phyloP scores from a whole-genome alignment of 1,140 invertebrate species.

The Diploscapter pachys region DNA sequence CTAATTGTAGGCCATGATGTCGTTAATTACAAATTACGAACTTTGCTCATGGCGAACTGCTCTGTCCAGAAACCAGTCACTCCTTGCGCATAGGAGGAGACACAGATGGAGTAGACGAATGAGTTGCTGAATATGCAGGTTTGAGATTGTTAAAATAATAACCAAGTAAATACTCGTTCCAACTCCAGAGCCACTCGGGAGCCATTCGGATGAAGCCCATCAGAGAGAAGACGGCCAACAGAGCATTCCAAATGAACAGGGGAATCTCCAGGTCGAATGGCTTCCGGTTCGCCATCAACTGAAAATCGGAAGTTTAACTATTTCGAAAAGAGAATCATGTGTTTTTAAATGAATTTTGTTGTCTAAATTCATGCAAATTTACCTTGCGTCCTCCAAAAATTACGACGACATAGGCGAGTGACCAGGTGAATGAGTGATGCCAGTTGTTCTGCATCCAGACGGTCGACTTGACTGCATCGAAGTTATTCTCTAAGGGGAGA shows the following conservation, averaged over 20 bases:
- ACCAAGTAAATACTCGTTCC: conserved; percentile 61
- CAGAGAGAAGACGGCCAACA: conserved; percentile 80
- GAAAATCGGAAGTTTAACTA: conserved; percentile 64
- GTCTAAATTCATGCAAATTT: not conserved
- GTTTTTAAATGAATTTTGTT: conserved; percentile 74
- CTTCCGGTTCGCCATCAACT: conserved; percentile 55
- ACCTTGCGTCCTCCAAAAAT: conserved; percentile 63
- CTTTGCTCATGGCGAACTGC: conserved; percentile 57
- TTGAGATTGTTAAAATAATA: conserved; percentile 8
- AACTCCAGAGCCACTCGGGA: conserved; percentile 53
- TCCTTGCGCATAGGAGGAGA: conserved; percentile 72
- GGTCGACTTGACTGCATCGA: conserved; percentile 78
- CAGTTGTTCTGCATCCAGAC: conserved; percentile 94
- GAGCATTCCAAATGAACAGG: conserved; percentile 91
- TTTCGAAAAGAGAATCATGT: conserved; percentile 77
- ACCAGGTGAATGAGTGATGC: conserved; percentile 75
- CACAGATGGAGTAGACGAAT: conserved; percentile 55
- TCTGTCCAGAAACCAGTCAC: conserved; percentile 88
- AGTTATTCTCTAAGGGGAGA: conserved; percentile 88
- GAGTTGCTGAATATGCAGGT: conserved; percentile 44
- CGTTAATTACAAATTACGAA: conserved; percentile 55
- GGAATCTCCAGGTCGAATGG: conserved; percentile 67
- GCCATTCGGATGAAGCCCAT: conserved; percentile 67
- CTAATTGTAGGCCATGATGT: too few species aligned
- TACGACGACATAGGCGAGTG: conserved; percentile 81